Percentiles rank a stretch among this genome's conserved stretches.
Evolutionary conservation across 2,888 invertebrate genomes (phyloP).

Genomic region (Gibbula magus): DNA sequence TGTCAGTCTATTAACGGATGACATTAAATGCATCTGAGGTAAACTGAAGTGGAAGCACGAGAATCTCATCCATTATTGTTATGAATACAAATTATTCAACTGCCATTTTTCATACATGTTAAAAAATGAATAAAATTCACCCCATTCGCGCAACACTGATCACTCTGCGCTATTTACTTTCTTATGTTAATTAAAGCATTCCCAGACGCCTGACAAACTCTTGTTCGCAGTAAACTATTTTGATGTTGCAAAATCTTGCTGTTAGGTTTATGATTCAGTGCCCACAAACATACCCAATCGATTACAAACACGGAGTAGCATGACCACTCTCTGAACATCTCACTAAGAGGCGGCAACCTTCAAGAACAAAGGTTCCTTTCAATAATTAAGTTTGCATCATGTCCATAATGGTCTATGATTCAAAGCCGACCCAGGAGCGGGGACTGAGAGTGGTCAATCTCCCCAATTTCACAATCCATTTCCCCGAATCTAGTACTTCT

Average conservation of each 20-base stretch:
- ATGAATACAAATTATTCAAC: no score
- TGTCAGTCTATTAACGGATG: no score
- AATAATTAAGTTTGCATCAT: conserved; percentile 5
- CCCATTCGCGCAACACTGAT: no score
- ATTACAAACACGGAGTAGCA: background rate
- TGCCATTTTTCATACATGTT: no score
- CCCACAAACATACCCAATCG: background rate
- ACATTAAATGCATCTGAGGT: no score
- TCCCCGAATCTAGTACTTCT: background rate
- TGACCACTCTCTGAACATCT: background rate
- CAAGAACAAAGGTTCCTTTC: conserved; percentile 5
- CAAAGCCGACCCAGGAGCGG: background rate
- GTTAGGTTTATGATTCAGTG: background rate
- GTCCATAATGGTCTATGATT: background rate
- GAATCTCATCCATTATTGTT: no score
- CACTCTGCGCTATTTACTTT: no score
- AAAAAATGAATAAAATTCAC: no score
- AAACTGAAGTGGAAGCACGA: no score
- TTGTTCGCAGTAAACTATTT: no score
- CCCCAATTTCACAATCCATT: conserved; percentile 17
- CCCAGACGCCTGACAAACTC: no score
- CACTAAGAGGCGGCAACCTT: background rate
- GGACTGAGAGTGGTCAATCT: background rate
- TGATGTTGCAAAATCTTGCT: background rate
- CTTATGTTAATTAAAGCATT: no score